Evolutionary conservation across 2,113 vertebrate species (phyloP), one percentile per base, ranked within the genome.

Genomic region (Dromaius novaehollandiae): DNA sequence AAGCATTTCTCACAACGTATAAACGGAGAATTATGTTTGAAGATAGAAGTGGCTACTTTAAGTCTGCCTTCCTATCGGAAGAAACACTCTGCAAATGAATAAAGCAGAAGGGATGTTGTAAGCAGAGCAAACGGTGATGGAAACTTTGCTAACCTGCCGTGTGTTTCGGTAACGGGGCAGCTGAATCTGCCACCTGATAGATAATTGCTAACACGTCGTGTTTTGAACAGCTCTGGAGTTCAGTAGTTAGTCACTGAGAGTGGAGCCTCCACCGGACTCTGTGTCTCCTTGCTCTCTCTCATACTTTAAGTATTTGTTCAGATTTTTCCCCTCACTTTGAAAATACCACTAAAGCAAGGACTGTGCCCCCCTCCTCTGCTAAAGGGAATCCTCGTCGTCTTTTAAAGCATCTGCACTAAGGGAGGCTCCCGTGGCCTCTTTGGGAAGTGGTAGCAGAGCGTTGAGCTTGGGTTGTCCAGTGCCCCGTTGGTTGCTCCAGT

Each of bases 141-240:
- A 51, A 89, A 30, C 68, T 22, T 25, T 1, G 0, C 68, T 44
- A 19, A 22, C 63, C 12, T 1, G 0, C 16, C 48, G 0, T 38
- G 0, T 4, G 4, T 73, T 79, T 64, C 81, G 32, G 0, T 2
- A 1, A 17, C 1, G 4, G 16, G 0, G 0, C 0, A 0, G 17
- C 8, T 0, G 6, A 51, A 34, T 9, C 56, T 63, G 11, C 80
- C 42, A 34, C 46, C 66, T 30, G 42, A 19, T 11, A n/a, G 64
- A 19, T 11, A 1, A 24, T 60, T 65, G 80, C 69, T 56, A 61
- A 51, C 55, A 28, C 17, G 15, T 71, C 22, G 1, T 8, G 21
- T 50, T 94, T 34, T 12, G 10, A n/a, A 12, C 40, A 84, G 28
- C 19, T 2, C 32, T 51, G 75, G 70, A 46, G 61, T 82, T 34